Percentiles rank a stretch among this genome's conserved stretches.
phyloP scores from a whole-genome alignment of 2,888 invertebrate species.

The Eupithecia exiguata region DNA sequence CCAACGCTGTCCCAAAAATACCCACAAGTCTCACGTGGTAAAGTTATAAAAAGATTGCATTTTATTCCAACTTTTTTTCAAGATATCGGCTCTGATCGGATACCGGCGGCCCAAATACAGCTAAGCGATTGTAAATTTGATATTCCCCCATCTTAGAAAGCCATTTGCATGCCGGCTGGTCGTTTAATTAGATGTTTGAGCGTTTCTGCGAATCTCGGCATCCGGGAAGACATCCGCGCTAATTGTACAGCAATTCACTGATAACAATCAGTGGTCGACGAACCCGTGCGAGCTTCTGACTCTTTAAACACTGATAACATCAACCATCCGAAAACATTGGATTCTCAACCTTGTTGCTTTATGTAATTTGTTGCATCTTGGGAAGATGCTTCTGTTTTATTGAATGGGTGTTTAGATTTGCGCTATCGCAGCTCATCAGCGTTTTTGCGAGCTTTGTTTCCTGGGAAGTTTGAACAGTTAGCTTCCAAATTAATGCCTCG shows the following conservation, averaged over 20 bases:
- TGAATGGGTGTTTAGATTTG: constrained; percentile 37
- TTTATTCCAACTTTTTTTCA: background rate
- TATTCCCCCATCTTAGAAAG: constrained; percentile 26
- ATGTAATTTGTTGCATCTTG: constrained; percentile 40
- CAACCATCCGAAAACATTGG: constrained; percentile 38
- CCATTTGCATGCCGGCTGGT: constrained; percentile 27
- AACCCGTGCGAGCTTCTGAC: constrained; percentile 71
- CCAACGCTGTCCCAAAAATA: background rate
- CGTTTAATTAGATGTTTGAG: constrained; percentile 33
- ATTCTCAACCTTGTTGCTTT: constrained; percentile 53
- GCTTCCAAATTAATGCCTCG: constrained; percentile 47
- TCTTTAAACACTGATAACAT: constrained; percentile 52
- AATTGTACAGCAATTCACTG: constrained; percentile 68
- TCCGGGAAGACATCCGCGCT: constrained; percentile 66
- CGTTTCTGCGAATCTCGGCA: constrained; percentile 39
- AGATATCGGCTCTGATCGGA: background rate
- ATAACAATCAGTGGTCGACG: constrained; percentile 71
- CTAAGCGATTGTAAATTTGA: constrained; percentile 15
- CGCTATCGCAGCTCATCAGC: constrained; percentile 47
- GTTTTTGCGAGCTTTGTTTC: constrained; percentile 52
- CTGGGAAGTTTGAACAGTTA: constrained; percentile 51
- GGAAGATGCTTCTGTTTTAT: constrained; percentile 37
- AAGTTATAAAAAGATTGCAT: background rate
- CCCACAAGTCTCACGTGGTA: background rate
- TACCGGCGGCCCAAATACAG: constrained; percentile 11